Evolutionary conservation across 1,140 invertebrate species (phyloP).

Genomic region (Drosophila orena): DNA sequence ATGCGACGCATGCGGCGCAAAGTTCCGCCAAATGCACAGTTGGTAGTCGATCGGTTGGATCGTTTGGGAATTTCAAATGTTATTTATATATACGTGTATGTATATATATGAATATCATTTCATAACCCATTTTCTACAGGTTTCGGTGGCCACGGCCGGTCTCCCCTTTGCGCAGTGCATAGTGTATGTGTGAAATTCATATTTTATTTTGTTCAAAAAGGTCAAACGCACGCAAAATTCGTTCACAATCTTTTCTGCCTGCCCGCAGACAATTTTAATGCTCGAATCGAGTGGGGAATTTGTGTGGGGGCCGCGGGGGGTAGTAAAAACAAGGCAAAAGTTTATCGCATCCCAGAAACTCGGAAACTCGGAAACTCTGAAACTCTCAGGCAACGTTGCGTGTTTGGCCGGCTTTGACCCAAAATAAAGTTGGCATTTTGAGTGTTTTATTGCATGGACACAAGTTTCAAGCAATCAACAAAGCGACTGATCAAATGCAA

Average conservation of each 20-base stretch:
- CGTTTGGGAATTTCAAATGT: constrained; percentile 51
- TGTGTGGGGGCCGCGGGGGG: background rate
- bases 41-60: constrained; percentile 60
- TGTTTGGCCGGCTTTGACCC: constrained; percentile 77
- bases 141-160: constrained; percentile 11
- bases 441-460: constrained; percentile 82
- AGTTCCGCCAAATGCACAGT: constrained; percentile 82
- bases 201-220: constrained; percentile 57
- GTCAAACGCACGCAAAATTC: constrained; percentile 77
- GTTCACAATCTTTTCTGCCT: constrained; percentile 42
- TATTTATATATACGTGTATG: constrained; percentile 15
- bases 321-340: constrained; percentile 51
- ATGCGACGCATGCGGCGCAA: constrained; percentile 79
- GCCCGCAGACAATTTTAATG: constrained; percentile 46
- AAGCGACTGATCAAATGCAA: constrained; percentile 82
- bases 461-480: constrained; percentile 82
- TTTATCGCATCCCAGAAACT: constrained; percentile 61
- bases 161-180: constrained; percentile 41
- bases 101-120: constrained; percentile 28
- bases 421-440: constrained; percentile 83
- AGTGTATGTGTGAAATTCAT: constrained; percentile 51
- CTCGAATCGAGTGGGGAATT: background rate
- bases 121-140: constrained; percentile 67
- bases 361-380: constrained; percentile 28
- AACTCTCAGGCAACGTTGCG: constrained; percentile 74